Percentiles rank a stretch among this genome's conserved stretches.
phyloP scores from a whole-genome alignment of 37 sponge, comb jelly and placozoan species.

The Crambe crambe region DNA sequence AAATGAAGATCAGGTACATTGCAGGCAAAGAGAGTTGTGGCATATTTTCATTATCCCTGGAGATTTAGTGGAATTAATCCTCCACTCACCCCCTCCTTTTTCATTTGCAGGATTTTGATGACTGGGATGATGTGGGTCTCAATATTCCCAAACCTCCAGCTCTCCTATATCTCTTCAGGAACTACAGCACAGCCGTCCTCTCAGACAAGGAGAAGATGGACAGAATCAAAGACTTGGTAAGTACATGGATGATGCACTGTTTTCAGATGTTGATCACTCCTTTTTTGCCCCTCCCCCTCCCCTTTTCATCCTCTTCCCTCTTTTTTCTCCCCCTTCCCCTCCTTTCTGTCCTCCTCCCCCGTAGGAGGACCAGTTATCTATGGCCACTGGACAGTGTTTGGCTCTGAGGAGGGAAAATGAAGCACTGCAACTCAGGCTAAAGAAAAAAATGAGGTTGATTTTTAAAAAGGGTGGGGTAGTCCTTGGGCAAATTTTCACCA shows the following conservation, averaged over 20 bases:
- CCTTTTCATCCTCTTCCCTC: background rate
- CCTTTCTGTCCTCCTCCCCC: background rate
- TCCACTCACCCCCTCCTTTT: no score
- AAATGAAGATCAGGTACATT: conserved; percentile 88
- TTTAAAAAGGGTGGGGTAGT: no score
- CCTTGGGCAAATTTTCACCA: no score
- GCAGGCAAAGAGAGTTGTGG: no score
- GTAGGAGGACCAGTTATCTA: conserved; percentile 54
- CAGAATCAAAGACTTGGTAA: conserved; percentile 54
- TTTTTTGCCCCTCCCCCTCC: background rate
- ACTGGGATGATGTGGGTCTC: conserved; percentile 97
- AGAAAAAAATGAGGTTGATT: conserved; percentile 32
- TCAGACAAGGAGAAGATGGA: conserved; percentile 60
- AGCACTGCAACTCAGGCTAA: conserved; percentile 32
- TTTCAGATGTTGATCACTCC: background rate
- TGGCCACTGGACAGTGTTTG: conserved; percentile 35
- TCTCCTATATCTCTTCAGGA: conserved; percentile 78
- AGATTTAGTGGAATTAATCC: background rate
- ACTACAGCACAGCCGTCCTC: conserved; percentile 63
- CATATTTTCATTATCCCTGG: background rate
- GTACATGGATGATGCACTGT: background rate
- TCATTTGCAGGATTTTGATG: conserved; percentile 84
- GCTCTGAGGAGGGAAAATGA: conserved; percentile 90
- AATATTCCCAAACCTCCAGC: conserved; percentile 91
- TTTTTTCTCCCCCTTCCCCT: background rate